Base-by-base conservation (phyloP, 2,888 invertebrate genomes). In the Hypolimnas misippus region DNA sequence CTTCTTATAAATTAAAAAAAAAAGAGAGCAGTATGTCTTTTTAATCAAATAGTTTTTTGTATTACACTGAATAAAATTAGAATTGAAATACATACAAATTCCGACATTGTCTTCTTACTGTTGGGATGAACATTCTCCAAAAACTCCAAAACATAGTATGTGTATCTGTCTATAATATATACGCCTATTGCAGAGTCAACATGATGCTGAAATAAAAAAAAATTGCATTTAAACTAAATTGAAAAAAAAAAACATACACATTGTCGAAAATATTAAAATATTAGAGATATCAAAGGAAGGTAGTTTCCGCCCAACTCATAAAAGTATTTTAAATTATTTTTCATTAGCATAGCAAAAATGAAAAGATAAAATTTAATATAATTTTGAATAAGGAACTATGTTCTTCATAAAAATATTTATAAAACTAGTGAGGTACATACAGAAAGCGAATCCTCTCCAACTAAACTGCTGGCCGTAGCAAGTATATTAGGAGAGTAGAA, bases 141-240 rank as follows among this genome's bases (percentile, higher is more conserved):
- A 84, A 99, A 99, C 77, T 99, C 98, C 69, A 99, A 87, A 0
- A 98, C 99, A 87, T 98, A 98, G 82, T 98, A 99, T 0, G 99
- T 99, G 82, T 98, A 99, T 68, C 99, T 94, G 86, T 99, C 99
- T 73, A 99, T 99, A 72, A 99, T 98, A 83, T 99, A 99, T 0
- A 99, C 99, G 14, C 99, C 99, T 74, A 99, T 98, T 0, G 98
- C 97, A 17, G 98, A 97, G 90, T 99, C 99, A 14, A 99, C 97
- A 84, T 99, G 99, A 89, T 99, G 99, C 97, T 98, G 87, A 33
- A 60, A 64, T 12, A 5, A 50, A 44, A 33, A 46, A 44, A 33
- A 46, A 38, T n/a, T n/a, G n/a, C n/a, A 40, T 5, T n/a, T 17
- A 51, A 12, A 42, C 14, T 7, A 25, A n/a, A 7, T 19, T 7